These are phyloP conservation scores for Leptobrachium ailaonicum DNA, from an alignment of 2,113 vertebrate species.

Conservation along the genomic window DNA sequence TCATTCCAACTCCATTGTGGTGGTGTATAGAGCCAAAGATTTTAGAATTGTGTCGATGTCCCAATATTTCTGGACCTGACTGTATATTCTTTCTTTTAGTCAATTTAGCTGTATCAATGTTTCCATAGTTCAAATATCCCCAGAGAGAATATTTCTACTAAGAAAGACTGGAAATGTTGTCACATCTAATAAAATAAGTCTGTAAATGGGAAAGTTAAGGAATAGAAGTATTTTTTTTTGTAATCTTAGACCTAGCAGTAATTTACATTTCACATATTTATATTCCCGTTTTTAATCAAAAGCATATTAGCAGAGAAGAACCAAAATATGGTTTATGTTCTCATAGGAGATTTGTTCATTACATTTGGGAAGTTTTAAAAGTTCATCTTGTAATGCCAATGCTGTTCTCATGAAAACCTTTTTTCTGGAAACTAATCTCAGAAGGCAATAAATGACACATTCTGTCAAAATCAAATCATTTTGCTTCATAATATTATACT, in stretches of 20 bases:
- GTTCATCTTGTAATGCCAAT: constrained; percentile 26
- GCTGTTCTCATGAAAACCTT: constrained; percentile 29
- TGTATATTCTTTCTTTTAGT: neutral
- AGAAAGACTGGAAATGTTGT: neutral
- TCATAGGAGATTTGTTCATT: neutral
- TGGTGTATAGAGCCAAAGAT: no score
- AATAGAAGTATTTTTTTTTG: neutral
- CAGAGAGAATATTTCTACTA: neutral
- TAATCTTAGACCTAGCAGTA: no score
- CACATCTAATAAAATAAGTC: neutral
- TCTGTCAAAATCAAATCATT: constrained; percentile 24
- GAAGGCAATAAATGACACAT: constrained; percentile 41
- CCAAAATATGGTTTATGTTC: neutral
- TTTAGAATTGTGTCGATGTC: no score
- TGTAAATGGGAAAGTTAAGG: neutral
- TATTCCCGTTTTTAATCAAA: neutral
- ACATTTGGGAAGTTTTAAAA: constrained; percentile 27
- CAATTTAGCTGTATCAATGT: neutral
- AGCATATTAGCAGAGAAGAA: neutral
- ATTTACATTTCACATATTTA: neutral
- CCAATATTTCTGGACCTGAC: no score
- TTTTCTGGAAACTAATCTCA: constrained; percentile 30
- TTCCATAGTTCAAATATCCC: neutral
- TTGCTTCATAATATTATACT: constrained; percentile 38
- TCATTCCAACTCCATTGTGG: no score